Evolutionary conservation across 2,888 invertebrate genomes (phyloP).

Genomic region (Oasisia sp.): DNA sequence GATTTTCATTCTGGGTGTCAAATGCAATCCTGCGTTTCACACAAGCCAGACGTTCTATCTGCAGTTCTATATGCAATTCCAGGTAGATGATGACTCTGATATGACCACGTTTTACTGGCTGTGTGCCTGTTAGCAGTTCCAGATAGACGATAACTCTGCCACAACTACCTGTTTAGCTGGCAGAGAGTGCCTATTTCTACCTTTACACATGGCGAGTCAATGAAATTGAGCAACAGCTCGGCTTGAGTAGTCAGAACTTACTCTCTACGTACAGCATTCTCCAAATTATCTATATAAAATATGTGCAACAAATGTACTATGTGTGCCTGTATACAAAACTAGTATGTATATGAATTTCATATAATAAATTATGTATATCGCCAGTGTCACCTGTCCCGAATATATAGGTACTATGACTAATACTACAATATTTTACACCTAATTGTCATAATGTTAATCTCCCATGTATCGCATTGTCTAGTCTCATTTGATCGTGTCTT

Average conservation of each 20-base stretch:
- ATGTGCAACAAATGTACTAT: constrained; percentile 17
- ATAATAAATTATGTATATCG: constrained; percentile 6
- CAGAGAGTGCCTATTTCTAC: not conserved
- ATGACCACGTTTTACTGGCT: not conserved
- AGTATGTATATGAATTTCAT: constrained; percentile 6
- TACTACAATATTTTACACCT: not conserved
- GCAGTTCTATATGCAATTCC: not conserved
- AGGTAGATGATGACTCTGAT: not conserved
- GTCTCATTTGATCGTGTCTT: not conserved
- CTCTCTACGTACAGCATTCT: not conserved
- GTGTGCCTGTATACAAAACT: constrained; percentile 3
- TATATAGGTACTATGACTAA: not conserved
- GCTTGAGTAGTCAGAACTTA: not conserved
- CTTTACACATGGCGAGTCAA: not conserved
- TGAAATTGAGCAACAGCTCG: not conserved
- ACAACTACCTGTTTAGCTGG: not conserved
- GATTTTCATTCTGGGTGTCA: too few relatives aligned
- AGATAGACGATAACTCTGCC: not conserved
- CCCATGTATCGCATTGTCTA: not conserved
- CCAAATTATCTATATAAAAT: constrained; percentile 5
- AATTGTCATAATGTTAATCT: not conserved
- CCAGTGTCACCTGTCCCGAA: not conserved
- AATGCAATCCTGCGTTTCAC: too few relatives aligned
- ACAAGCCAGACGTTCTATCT: not conserved
- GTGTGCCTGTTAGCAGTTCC: not conserved